Percentiles rank a stretch among this genome's conserved stretches.
Evolutionary conservation across 53 echinoderm and acorn worm genomes (phyloP).

Genomic region (Crossaster papposus): DNA sequence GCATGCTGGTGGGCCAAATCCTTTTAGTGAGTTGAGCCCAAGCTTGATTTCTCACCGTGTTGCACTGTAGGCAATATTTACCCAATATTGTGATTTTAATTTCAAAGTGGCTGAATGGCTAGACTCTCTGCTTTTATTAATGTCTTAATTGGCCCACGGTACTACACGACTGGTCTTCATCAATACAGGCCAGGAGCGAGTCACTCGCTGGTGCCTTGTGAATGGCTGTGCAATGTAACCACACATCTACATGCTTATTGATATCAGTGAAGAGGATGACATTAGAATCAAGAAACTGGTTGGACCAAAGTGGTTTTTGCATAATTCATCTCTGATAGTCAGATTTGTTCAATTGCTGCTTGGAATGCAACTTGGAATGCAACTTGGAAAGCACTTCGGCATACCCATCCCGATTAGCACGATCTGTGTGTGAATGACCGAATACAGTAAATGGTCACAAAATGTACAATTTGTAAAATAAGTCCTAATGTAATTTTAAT

Average conservation of each 20-base stretch:
- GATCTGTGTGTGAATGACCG: no score
- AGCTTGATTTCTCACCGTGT: conserved; percentile 16
- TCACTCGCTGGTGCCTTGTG: conserved; percentile 52
- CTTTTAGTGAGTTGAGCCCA: background rate
- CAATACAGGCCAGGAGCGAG: conserved; percentile 11
- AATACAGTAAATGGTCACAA: no score
- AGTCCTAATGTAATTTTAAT: no score
- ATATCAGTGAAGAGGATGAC: background rate
- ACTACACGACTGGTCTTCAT: conserved; percentile 51
- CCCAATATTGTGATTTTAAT: conserved; percentile 34
- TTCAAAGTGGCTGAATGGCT: conserved; percentile 17
- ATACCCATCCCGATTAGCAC: no score
- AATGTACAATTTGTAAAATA: no score
- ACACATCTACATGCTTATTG: background rate
- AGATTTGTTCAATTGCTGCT: no score
- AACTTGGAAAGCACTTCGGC: no score
- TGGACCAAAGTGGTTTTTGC: no score
- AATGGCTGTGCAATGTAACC: conserved; percentile 31
- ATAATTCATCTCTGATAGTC: no score
- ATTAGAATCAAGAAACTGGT: no score
- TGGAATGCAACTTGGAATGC: no score
- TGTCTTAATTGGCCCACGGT: conserved; percentile 34
- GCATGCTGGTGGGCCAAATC: conserved; percentile 26
- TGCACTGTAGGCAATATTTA: conserved; percentile 29
- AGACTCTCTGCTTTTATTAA: conserved; percentile 17